Base-by-base conservation (phyloP, 1,140 invertebrate species). In the Temnothorax nylanderi region DNA sequence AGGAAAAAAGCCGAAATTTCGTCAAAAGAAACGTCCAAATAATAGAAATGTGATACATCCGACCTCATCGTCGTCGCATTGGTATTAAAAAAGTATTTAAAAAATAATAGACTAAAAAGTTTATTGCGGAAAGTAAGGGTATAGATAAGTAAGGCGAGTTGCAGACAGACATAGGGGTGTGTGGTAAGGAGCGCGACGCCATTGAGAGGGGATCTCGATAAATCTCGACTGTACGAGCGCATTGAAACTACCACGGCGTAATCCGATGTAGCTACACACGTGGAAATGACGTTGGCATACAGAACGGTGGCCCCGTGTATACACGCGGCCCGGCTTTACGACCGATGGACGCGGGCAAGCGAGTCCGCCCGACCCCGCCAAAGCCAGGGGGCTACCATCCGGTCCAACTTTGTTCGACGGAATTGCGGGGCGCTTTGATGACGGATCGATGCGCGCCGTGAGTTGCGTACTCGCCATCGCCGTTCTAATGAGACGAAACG, bases 191-290 rank as follows among this genome's bases (percentile, higher is more conserved):
- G 78, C 56, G 64, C 32, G n/a, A 64, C 47, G 21, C 65, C 32
- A 58, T 72, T 34, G 87, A 51, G 44, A 41, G 74, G 62, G 51
- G n/a, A 26, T 26, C 82, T 51, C 58, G 32, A 74, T 76, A 89
- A 87, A 89, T 89, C 88, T 67, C 62, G 74, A 85, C 34, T 41
- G 18, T 65, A 60, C 47, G 67, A 89, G 82, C 78, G 75, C 85
- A 89, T 89, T 85, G 88, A 37, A 80, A 80, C 85, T 80, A 74
- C 85, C 37, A 26, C 75, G 41, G 47, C 44, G 87, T 89, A 89
- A 89, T 90, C 88, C 89, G 74, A 78, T 90, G 88, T 89, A 90
- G 58, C 49, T 62, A 75, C 88, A 81, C 88, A 86, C 87, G 77
- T 47, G 37, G 18, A 32, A 72, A 74, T 58, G 81, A 67, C 34